Percentiles rank a stretch among this genome's conserved stretches.
These are phyloP conservation scores for Lophotis ruficrista DNA, from an alignment of 2,113 vertebrate species.

Conservation along the genomic window DNA sequence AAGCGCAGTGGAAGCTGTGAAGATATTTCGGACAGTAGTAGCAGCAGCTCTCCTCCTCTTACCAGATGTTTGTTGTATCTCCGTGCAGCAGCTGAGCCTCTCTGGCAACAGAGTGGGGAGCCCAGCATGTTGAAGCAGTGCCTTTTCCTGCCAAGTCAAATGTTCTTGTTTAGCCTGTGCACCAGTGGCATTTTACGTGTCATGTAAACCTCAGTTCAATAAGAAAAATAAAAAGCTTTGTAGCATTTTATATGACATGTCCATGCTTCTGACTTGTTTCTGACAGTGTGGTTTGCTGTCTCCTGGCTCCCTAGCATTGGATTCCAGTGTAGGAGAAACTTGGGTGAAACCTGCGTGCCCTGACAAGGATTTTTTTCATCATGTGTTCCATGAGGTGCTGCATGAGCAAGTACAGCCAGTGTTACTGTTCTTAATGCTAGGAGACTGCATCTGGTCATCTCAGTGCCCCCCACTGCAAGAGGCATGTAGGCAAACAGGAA, in stretches of 20 bases:
- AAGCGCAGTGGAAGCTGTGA: not conserved
- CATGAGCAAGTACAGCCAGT: not conserved
- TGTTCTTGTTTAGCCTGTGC: not conserved
- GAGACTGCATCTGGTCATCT: not conserved
- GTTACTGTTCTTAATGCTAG: not conserved
- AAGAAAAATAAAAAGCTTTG: not conserved
- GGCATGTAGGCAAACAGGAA: not conserved
- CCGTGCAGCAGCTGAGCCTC: not conserved
- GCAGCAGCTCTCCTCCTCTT: not conserved
- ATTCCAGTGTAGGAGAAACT: not conserved
- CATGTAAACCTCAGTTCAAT: not conserved
- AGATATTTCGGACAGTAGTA: not conserved
- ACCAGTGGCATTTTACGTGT: not conserved
- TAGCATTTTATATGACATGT: not conserved
- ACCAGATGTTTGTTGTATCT: not conserved
- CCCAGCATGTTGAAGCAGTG: not conserved
- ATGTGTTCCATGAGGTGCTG: not conserved
- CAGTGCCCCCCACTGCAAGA: rapidly evolving
- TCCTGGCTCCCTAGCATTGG: not conserved
- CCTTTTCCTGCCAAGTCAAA: not conserved
- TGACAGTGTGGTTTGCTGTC: not conserved
- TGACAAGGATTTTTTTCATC: not conserved
- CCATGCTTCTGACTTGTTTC: not conserved
- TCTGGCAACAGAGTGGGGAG: not conserved
- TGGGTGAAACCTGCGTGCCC: not conserved